Conservation (phyloP, 2,113 vertebrate genomes). For the Peromyscus californicus region DNA sequence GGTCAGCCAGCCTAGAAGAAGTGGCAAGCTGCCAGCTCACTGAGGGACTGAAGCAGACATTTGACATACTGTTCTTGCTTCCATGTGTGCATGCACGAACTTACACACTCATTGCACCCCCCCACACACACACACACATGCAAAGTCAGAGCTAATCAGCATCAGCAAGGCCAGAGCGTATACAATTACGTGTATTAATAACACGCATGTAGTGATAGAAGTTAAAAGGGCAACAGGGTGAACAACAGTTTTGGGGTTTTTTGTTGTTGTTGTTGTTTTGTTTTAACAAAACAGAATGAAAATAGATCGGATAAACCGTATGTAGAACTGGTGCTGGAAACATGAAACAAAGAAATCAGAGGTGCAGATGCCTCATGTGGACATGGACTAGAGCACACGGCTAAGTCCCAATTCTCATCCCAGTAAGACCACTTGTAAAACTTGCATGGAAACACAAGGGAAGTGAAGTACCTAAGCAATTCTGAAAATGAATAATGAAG, state of each 20-base stretch:
- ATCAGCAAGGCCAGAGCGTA: not conserved
- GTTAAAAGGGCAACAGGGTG: not conserved
- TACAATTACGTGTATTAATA: not conserved
- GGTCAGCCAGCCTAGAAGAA: not conserved
- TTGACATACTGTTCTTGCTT: not conserved
- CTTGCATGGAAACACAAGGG: not conserved
- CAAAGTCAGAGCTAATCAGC: not conserved
- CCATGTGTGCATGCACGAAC: not conserved
- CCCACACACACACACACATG: not conserved
- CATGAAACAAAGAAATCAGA: not conserved
- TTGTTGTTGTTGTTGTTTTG: not conserved
- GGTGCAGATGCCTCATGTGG: not conserved
- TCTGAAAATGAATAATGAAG: not conserved
- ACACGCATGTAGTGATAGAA: not conserved
- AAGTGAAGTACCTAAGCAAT: not conserved
- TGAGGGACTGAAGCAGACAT: not conserved
- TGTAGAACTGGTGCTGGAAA: not conserved
- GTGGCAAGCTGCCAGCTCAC: not conserved
- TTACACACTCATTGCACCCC: not conserved
- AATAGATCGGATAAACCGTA: not conserved
- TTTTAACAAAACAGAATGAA: not conserved
- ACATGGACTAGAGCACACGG: not conserved
- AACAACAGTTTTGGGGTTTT: not conserved
- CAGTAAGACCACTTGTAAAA: not conserved
- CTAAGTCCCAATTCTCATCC: rapidly evolving